phyloP scores from a whole-genome alignment of 2,797 vertebrate genomes.

The Vespertilio murinus region DNA sequence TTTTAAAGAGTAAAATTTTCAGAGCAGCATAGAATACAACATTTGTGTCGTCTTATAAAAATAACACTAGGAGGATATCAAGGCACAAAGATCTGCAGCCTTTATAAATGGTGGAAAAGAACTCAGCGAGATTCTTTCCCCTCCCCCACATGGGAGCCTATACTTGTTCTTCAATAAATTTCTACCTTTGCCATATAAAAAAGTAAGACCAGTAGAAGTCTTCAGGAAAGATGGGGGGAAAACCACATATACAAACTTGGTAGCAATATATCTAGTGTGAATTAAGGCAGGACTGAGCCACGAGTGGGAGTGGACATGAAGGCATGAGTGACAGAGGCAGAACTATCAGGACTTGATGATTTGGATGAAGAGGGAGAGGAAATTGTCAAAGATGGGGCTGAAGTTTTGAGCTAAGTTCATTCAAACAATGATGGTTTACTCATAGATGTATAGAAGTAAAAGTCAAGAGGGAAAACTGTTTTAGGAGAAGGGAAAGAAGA shows the following conservation, averaged over 20 bases:
- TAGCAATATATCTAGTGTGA: background rate
- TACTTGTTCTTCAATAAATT: too few species aligned
- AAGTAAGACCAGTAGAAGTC: background rate
- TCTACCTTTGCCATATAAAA: background rate
- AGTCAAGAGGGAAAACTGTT: background rate
- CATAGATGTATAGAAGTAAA: background rate
- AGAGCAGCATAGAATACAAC: background rate
- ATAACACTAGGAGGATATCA: background rate
- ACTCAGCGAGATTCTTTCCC: too few species aligned
- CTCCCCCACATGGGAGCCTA: too few species aligned
- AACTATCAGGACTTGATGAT: background rate
- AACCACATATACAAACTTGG: background rate
- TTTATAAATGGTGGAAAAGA: too few species aligned
- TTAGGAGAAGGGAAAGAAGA: conserved; percentile 12
- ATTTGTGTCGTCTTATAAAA: background rate
- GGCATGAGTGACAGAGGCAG: background rate
- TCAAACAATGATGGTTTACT: background rate
- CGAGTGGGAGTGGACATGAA: background rate
- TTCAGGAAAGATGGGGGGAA: conserved; percentile 11
- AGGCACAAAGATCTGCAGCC: too few species aligned
- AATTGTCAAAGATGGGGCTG: background rate
- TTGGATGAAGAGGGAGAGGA: background rate
- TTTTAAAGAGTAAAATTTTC: background rate
- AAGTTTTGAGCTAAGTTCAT: background rate
- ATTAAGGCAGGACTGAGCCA: background rate